Conservation (phyloP, 2,797 vertebrate genomes). For the Choloepus didactylus region DNA sequence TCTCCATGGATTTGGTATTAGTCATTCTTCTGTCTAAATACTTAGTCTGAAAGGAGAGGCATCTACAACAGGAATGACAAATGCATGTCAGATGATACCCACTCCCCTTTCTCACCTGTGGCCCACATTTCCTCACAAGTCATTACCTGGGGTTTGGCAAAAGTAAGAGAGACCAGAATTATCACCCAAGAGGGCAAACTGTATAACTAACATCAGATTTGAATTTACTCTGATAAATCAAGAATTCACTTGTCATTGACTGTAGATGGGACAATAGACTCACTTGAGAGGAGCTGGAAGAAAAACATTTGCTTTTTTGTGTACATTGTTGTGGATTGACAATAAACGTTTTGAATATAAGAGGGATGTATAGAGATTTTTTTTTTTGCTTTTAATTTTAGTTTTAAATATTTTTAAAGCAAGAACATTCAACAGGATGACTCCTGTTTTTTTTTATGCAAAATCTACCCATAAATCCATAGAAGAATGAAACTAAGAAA, state of each 20-base stretch:
- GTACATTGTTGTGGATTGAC: background rate
- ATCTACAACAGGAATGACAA: background rate
- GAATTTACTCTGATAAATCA: too few relatives aligned
- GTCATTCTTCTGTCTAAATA: background rate
- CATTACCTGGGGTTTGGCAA: background rate
- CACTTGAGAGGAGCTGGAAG: background rate
- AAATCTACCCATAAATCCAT: background rate
- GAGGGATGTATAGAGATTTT: background rate
- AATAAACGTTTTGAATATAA: conserved; percentile 1
- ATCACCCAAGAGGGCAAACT: background rate
- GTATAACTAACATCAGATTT: too few relatives aligned
- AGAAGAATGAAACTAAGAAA: conserved; percentile 38
- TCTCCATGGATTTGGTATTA: conserved; percentile 22
- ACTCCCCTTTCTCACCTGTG: background rate
- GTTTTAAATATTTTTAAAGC: background rate
- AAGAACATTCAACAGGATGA: background rate
- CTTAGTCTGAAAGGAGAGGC: background rate
- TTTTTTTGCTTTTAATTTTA: too few relatives aligned
- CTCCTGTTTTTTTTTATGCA: background rate
- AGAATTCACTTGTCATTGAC: too few relatives aligned
- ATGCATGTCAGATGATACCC: background rate
- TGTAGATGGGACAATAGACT: too few relatives aligned
- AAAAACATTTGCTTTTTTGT: background rate
- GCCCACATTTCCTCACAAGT: background rate
- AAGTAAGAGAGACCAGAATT: conserved; percentile 20